These are phyloP conservation scores for Lethrus apterus DNA, from an alignment of 1,140 invertebrate species.

Conservation along the genomic window DNA sequence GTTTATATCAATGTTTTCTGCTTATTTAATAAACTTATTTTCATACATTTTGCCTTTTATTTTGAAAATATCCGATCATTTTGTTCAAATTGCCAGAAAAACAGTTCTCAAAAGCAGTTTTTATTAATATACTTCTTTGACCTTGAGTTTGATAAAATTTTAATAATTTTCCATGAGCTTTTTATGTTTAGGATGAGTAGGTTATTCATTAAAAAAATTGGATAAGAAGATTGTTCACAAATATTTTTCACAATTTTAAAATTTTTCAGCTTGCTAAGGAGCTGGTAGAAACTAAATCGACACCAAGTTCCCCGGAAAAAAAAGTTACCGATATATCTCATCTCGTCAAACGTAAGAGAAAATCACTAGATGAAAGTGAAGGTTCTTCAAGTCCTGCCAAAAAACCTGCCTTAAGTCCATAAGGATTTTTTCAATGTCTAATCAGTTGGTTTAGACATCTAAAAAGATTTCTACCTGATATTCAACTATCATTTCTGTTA, in stretches of 20 bases:
- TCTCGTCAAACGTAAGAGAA: conserved; percentile 64
- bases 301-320: conserved; percentile 36
- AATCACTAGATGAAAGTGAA: conserved; percentile 47
- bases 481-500: not conserved
- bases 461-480: not conserved
- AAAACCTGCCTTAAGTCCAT: conserved; percentile 34
- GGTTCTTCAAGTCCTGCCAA: conserved; percentile 43
- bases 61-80: no score
- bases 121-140: no score
- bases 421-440: not conserved
- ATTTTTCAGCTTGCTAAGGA: not conserved
- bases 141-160: no score
- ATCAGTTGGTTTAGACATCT: no score
- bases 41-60: no score
- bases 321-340: conserved; percentile 63
- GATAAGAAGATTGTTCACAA: not conserved
- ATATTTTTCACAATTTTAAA: not conserved
- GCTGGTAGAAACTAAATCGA: conserved; percentile 20
- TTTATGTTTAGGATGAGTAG: no score
- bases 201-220: no score
- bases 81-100: no score
- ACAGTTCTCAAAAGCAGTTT: no score
- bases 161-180: no score
- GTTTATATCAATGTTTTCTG: no score
- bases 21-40: no score